phyloP scores from a whole-genome alignment of 1,140 invertebrate species.

The Tetraneura akinire region DNA sequence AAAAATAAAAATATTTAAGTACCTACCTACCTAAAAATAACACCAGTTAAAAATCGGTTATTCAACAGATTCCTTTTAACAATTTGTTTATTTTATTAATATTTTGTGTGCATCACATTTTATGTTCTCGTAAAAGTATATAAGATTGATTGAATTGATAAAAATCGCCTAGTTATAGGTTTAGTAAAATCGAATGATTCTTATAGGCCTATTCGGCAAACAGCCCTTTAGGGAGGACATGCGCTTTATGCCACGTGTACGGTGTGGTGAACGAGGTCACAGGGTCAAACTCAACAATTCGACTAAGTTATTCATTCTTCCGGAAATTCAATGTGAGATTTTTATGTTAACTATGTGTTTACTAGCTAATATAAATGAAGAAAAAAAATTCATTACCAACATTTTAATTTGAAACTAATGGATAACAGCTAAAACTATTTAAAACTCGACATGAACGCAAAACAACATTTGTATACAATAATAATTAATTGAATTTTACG shows the following conservation, averaged over 20 bases:
- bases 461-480: no score
- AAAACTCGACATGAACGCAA: no score
- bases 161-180: constrained; percentile 6
- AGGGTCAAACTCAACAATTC: constrained; percentile 42
- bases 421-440: not conserved
- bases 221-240: constrained; percentile 26
- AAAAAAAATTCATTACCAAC: not conserved
- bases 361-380: not conserved
- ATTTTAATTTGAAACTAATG: not conserved
- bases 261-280: constrained; percentile 27
- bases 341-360: constrained; percentile 12
- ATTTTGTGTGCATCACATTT: not conserved
- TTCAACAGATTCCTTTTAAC: no score
- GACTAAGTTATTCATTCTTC: not conserved
- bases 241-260: constrained; percentile 11
- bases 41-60: no score
- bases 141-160: not conserved
- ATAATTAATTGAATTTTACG: no score
- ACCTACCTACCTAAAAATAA: no score
- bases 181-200: constrained; percentile 26
- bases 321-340: not conserved
- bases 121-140: not conserved
- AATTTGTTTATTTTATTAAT: not conserved
- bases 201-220: constrained; percentile 38
- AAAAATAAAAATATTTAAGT: no score